These are phyloP conservation scores for Brachirus orientalis DNA, from an alignment of 2,113 vertebrate genomes.

Conservation along the genomic window DNA sequence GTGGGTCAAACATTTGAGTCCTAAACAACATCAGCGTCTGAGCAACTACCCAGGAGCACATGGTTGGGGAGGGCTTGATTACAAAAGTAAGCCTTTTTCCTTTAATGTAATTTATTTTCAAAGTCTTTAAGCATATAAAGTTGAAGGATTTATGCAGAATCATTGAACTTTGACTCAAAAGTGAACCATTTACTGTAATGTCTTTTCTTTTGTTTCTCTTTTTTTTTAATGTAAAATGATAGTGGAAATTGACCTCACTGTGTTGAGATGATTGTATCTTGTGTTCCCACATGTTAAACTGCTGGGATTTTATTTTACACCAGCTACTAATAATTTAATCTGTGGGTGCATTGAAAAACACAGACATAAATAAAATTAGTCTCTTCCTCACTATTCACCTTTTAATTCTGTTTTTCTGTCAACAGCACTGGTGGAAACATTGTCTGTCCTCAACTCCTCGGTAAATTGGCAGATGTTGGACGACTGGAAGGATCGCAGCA, in stretches of 20 bases:
- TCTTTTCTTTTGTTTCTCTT: neutral
- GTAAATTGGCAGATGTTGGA: conserved; percentile 77
- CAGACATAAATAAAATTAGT: no score
- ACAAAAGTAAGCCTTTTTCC: conserved; percentile 61
- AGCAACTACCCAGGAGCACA: conserved; percentile 68
- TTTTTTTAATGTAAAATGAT: no score
- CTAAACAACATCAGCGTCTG: conserved; percentile 73
- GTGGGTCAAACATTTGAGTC: conserved; percentile 71
- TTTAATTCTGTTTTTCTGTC: neutral
- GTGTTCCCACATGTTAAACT: no score
- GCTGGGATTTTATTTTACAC: no score
- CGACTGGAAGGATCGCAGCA: conserved; percentile 62
- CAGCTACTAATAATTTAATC: no score
- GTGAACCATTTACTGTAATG: no score
- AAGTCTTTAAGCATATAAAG: no score
- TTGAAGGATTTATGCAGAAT: neutral
- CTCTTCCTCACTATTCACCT: no score
- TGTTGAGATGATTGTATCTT: no score
- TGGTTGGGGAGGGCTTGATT: conserved; percentile 77
- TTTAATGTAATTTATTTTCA: neutral
- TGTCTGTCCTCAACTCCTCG: conserved; percentile 77
- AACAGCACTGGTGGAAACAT: conserved; percentile 70
- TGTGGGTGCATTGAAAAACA: no score
- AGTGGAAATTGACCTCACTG: no score
- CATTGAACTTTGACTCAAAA: no score